Conservation (phyloP, 2,888 invertebrate species). For the Troides helena region DNA sequence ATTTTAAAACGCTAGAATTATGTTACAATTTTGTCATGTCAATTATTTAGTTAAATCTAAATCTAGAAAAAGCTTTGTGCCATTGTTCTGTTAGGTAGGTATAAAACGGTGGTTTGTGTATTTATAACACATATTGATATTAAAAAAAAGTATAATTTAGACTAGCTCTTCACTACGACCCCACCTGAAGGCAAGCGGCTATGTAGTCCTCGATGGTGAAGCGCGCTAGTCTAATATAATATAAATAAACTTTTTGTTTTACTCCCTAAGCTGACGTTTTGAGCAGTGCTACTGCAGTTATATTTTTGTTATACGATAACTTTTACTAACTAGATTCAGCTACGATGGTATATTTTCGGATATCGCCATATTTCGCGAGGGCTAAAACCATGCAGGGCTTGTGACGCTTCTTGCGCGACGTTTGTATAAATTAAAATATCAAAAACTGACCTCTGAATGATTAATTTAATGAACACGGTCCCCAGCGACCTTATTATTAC, state of each 20-base stretch:
- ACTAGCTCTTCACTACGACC: too few relatives aligned
- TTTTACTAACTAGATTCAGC: background rate
- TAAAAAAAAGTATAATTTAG: background rate
- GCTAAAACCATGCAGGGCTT: constrained; percentile 35
- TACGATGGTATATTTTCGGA: constrained; percentile 15
- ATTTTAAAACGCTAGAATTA: constrained; percentile 5
- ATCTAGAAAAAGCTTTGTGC: constrained; percentile 15
- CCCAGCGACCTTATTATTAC: constrained; percentile 8
- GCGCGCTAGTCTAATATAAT: background rate
- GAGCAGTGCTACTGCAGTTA: background rate
- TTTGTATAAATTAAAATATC: background rate
- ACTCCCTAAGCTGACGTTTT: background rate
- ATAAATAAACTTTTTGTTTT: background rate
- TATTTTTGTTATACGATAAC: background rate
- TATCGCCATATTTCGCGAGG: constrained; percentile 16
- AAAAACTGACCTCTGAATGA: background rate
- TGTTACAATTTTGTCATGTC: constrained; percentile 4
- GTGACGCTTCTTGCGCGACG: background rate
- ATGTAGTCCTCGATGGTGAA: too few relatives aligned
- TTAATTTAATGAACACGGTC: background rate
- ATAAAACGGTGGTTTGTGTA: background rate
- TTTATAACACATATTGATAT: background rate
- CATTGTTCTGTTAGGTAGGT: background rate
- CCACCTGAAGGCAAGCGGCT: too few relatives aligned
- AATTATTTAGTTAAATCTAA: constrained; percentile 8